phyloP scores from a whole-genome alignment of 2,797 vertebrate species.

The Smutsia gigantea region DNA sequence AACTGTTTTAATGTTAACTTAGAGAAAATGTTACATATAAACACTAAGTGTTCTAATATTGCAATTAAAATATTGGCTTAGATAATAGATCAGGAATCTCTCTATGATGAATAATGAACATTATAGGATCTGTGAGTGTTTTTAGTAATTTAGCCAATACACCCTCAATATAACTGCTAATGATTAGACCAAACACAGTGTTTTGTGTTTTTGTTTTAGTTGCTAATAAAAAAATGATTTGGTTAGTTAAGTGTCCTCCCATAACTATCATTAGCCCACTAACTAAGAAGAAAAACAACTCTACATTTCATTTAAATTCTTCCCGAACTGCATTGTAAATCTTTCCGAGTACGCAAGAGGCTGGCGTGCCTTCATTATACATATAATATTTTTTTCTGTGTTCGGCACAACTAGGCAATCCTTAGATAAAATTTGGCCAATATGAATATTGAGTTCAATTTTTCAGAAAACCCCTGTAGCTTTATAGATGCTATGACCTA shows the following conservation, averaged over 20 bases:
- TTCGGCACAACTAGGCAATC: neutral
- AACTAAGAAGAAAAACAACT: neutral
- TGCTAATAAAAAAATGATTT: neutral
- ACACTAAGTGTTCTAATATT: neutral
- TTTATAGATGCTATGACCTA: neutral
- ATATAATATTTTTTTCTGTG: neutral
- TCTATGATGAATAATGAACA: neutral
- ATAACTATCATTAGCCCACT: neutral
- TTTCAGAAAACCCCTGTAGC: neutral
- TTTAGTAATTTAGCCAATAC: neutral
- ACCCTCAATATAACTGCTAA: neutral
- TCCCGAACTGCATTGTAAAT: neutral
- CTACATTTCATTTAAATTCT: neutral
- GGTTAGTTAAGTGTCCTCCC: neutral
- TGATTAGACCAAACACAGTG: neutral
- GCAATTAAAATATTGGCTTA: neutral
- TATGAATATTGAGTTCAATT: neutral
- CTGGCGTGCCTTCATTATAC: neutral
- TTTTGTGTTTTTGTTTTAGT: neutral
- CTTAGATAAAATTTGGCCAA: neutral
- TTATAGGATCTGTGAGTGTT: neutral
- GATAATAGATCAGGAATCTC: neutral
- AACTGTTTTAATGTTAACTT: neutral
- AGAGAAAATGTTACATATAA: neutral
- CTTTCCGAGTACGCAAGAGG: neutral